These are phyloP conservation scores for Amiota minor DNA, from an alignment of 2,888 invertebrate species.

Conservation along the genomic window DNA sequence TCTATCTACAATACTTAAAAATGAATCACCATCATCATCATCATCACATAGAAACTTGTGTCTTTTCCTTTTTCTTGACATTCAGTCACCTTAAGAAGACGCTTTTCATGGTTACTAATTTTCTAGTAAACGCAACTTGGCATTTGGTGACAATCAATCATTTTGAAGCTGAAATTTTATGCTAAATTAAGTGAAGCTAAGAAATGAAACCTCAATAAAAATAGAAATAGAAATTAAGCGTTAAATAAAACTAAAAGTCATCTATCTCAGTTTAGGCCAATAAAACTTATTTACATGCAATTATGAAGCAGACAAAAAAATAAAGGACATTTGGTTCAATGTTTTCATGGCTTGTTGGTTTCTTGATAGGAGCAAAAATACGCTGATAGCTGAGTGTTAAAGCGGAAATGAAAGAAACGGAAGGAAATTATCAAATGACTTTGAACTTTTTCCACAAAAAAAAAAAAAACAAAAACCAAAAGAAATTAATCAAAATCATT, in stretches of 20 bases:
- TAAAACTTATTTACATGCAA: constrained; percentile 12
- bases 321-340: neutral
- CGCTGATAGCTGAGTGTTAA: neutral
- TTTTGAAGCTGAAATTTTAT: too few species aligned
- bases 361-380: neutral
- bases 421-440: constrained; percentile 24
- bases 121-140: too few species aligned
- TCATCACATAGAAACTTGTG: too few species aligned
- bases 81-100: too few species aligned
- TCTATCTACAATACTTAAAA: too few species aligned
- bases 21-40: too few species aligned
- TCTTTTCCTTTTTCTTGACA: too few species aligned
- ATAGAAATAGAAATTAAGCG: neutral
- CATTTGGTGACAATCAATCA: too few species aligned
- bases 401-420: constrained; percentile 10
- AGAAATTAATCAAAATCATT: constrained; percentile 20
- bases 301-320: neutral
- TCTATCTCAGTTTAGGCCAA: neutral
- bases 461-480: neutral
- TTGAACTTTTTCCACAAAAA: constrained; percentile 15
- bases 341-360: too few species aligned
- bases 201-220: neutral
- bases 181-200: too few species aligned
- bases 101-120: too few species aligned
- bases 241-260: neutral